Evolutionary conservation across 2,888 invertebrate genomes (phyloP), one percentile per base, ranked within the genome.

Genomic region (Metopia argyrocephala): DNA sequence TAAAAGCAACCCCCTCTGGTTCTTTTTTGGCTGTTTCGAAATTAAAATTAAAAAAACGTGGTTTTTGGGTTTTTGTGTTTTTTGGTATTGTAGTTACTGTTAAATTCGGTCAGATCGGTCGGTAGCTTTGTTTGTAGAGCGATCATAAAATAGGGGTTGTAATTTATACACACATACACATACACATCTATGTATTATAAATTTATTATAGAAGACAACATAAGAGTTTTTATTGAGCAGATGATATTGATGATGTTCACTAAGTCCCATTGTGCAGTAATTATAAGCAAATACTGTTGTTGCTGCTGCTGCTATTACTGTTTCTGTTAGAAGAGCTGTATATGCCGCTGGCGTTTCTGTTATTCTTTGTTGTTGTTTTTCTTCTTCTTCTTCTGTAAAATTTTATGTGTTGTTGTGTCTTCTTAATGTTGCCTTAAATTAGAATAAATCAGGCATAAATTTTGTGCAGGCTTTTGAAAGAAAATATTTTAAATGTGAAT

Each of bases 391-490:
- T 38, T 38, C 5, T 12, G 62, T 12, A 23, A 23, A n/a, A n/a
- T n/a, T n/a, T 45, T 52, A 9, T 52, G 15, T n/a, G 28, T 52
- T 25, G 23, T 45, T 52, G 4, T 28, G 23, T 76, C 21, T 45
- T 69, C 54, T 62, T 38, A 62, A 64, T 56, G 54, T 69, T 62
- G 23, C 56, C 50, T 65, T 74, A 78, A 75, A 81, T 81, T 78
- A 81, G 74, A 81, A 81, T 78, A 81, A 81, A 81, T 78, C 81
- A 81, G 61, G 78, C 81, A 78, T 70, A 70, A 78, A 81, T 74
- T 65, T 80, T 78, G 46, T 70, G 50, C 62, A 65, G 73, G 73
- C 46, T 61, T 59, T 70, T 25, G 18, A 59, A 61, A 59, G 70
- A 70, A 70, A 70, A 70, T 59, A 61, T 70, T 61, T 18, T 27